These are phyloP conservation scores for Entelurus aequoreus DNA, from an alignment of 2,113 vertebrate species.

Conservation along the genomic window DNA sequence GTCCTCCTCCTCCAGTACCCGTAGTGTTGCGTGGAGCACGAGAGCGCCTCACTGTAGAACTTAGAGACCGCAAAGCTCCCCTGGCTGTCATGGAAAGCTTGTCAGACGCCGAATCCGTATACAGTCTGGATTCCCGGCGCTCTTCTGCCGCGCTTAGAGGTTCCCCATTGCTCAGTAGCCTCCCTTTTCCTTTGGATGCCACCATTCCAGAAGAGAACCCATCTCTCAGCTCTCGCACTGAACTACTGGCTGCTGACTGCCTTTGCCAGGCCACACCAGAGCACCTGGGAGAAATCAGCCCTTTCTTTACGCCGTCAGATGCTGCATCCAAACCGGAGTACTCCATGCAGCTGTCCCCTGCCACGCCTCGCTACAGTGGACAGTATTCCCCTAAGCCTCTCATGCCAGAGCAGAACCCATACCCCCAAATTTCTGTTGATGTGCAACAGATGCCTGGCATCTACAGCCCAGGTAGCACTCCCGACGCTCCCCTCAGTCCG, in stretches of 20 bases:
- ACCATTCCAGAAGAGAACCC: conserved; percentile 95
- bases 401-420: conserved; percentile 35
- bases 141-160: conserved; percentile 92
- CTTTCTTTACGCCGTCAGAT: conserved; percentile 66
- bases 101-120: conserved; percentile 92
- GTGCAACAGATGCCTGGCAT: conserved; percentile 54
- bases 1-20: conserved; percentile 86
- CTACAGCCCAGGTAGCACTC: conserved; percentile 61
- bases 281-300: conserved; percentile 67
- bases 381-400: conserved; percentile 65
- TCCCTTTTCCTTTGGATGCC: conserved; percentile 90
- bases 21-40: conserved; percentile 90
- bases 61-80: conserved; percentile 89
- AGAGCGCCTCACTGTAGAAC: conserved; percentile 86
- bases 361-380: conserved; percentile 60
- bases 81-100: conserved; percentile 96
- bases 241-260: conserved; percentile 88
- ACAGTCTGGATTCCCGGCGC: conserved; percentile 93
- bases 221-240: conserved; percentile 93
- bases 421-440: conserved; percentile 49
- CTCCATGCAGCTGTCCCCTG: conserved; percentile 55
- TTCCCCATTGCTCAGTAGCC: conserved; percentile 88
- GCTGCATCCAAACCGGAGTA: conserved; percentile 53
- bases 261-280: conserved; percentile 81
- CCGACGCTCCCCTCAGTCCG: conserved; percentile 52